Percentiles rank a stretch among this genome's conserved stretches.
Evolutionary conservation across 2,888 invertebrate species (phyloP).

Genomic region (Zaprionus obscuricornis): DNA sequence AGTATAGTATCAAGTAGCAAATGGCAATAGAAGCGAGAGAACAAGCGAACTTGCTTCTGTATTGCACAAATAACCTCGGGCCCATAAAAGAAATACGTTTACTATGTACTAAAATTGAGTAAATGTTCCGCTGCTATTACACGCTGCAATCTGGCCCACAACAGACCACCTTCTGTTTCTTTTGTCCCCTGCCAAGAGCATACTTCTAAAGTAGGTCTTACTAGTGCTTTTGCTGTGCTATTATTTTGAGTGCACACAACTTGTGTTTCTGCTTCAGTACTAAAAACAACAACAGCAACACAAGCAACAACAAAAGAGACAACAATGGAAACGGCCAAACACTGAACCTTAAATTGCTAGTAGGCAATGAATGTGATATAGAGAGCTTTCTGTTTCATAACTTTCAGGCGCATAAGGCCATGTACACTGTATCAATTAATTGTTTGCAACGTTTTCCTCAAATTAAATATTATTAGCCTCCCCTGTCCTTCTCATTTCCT

Average conservation of each 20-base stretch:
- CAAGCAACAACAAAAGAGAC: too few species aligned
- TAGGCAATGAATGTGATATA: constrained; percentile 44
- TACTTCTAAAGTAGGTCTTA: constrained; percentile 8
- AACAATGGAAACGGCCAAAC: constrained; percentile 45
- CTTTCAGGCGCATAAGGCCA: background rate
- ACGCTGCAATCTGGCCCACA: constrained; percentile 56
- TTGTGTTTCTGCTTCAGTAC: constrained; percentile 51
- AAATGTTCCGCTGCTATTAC: constrained; percentile 76
- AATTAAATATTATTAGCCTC: constrained; percentile 62
- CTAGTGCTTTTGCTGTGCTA: constrained; percentile 44
- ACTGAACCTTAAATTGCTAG: constrained; percentile 47
- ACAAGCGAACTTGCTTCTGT: constrained; percentile 47
- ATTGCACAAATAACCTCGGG: constrained; percentile 68
- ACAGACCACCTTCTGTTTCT: background rate
- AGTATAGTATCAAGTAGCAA: too few species aligned
- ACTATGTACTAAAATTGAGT: constrained; percentile 76
- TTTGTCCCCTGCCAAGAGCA: background rate
- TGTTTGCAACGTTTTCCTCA: constrained; percentile 55
- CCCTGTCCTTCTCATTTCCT: constrained; percentile 6
- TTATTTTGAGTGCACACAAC: constrained; percentile 70
- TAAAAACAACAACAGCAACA: too few species aligned
- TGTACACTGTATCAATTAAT: constrained; percentile 50
- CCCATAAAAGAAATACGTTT: constrained; percentile 77
- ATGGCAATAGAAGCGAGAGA: too few species aligned
- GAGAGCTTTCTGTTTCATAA: constrained; percentile 1